phyloP scores from a whole-genome alignment of 2,113 vertebrate genomes.

The Cacatua alba region DNA sequence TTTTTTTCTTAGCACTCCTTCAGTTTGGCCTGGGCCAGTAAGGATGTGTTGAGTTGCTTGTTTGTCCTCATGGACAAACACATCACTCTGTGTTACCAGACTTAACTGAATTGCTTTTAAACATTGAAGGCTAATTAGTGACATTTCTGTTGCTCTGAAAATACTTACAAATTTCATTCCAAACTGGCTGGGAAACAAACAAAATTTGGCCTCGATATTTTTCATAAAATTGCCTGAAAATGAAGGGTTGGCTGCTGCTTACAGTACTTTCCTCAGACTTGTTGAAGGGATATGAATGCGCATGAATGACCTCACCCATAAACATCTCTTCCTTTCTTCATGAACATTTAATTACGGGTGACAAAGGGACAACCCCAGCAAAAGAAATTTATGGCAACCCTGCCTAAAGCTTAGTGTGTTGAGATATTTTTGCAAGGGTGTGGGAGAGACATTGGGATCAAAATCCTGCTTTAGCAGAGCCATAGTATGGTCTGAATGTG shows the following conservation, averaged over 20 bases:
- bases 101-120: neutral
- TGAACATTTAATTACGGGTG: neutral
- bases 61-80: neutral
- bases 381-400: neutral
- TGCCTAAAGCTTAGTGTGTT: neutral
- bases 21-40: neutral
- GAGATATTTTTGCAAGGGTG: neutral
- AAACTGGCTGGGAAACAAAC: neutral
- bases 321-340: neutral
- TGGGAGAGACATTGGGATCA: neutral
- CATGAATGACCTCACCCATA: neutral
- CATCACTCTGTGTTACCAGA: neutral
- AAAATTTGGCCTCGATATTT: neutral
- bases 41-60: neutral
- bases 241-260: neutral
- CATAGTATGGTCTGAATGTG: neutral
- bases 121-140: neutral
- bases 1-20: neutral
- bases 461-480: neutral
- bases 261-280: neutral
- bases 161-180: neutral
- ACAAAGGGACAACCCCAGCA: neutral
- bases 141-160: neutral
- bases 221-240: neutral
- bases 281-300: neutral